These are phyloP conservation scores for Epinephelus moara DNA, from an alignment of 2,113 vertebrate genomes.

Conservation along the genomic window DNA sequence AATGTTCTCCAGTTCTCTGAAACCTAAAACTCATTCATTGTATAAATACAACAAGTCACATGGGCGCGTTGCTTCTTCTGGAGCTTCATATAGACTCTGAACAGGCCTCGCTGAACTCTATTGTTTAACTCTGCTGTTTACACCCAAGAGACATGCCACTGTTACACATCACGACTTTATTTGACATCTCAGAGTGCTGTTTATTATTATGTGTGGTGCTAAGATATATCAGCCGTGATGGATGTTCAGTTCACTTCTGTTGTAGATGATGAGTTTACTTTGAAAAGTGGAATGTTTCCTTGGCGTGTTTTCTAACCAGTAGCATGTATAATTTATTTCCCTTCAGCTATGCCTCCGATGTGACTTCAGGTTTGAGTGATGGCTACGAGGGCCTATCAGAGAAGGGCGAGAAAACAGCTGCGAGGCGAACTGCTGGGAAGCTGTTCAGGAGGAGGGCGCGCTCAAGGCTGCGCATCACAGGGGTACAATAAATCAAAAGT, in stretches of 20 bases:
- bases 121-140: conserved; percentile 33
- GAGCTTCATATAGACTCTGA: conserved; percentile 4
- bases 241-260: conserved; percentile 16
- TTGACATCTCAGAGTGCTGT: conserved; percentile 29
- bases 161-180: conserved; percentile 27
- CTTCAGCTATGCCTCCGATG: conserved; percentile 91
- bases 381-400: conserved; percentile 90
- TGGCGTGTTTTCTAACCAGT: conserved; percentile 25
- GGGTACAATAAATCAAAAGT: conserved; percentile 81
- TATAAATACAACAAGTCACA: conserved; percentile 26
- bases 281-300: neutral
- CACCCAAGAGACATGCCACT: conserved; percentile 14
- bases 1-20: conserved; percentile 61
- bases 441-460: conserved; percentile 89
- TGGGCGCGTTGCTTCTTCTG: conserved; percentile 23
- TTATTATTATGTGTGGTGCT: conserved; percentile 28
- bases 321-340: neutral
- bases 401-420: conserved; percentile 75
- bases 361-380: conserved; percentile 91
- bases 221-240: conserved; percentile 9
- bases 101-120: neutral
- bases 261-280: conserved; percentile 11
- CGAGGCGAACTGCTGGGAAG: conserved; percentile 84
- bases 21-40: conserved; percentile 41
- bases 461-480: conserved; percentile 92